Evolutionary conservation across 2,888 invertebrate species (phyloP), one percentile per base, ranked within the genome.

Genomic region (Alsophila aescularia): DNA sequence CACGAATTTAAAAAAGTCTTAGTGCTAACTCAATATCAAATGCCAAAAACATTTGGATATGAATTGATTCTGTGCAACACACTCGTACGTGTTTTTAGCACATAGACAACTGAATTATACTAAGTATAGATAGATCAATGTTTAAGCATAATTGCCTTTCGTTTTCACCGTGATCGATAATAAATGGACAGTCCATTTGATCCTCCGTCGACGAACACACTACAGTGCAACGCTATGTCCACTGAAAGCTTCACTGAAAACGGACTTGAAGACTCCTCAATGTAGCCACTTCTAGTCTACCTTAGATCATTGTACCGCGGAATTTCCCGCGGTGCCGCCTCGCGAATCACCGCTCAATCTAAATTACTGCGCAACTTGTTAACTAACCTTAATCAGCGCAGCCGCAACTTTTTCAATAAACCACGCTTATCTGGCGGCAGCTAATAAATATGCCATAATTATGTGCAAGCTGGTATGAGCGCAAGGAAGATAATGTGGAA

Each of bases 361-460:
- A 82, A 89, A 86, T 89, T 87, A 89, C 83, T 87, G 81, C 83
- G 72, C 81, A 85, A 88, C 75, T 88, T 86, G 73, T 57, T 75
- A 87, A 84, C 83, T 88, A 85, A 89, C 80, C 87, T 84, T 81
- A 85, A 85, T 85, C 84, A 85, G 69, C 66, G 75, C 77, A 67
- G 66, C 73, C 62, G 52, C 61, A 83, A 89, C 77, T 89, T 89
- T 88, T 88, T 87, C 88, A 87, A 88, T 89, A 89, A 88, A 89
- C 79, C 87, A 87, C 67, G 75, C 79, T 85, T 85, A 87, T 87
- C 87, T 76, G 64, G 15, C 31, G 31, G 42, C 42, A 60, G 52
- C 49, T 44, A 56, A 47, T 61, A 61, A 63, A 63, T 61, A 58
- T 29, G 21, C 21, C 40, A 43, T 58, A 66, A 61, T 66, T 62